phyloP scores from a whole-genome alignment of 53 echinoderm and acorn worm genomes.

The Echinarachnius parma region DNA sequence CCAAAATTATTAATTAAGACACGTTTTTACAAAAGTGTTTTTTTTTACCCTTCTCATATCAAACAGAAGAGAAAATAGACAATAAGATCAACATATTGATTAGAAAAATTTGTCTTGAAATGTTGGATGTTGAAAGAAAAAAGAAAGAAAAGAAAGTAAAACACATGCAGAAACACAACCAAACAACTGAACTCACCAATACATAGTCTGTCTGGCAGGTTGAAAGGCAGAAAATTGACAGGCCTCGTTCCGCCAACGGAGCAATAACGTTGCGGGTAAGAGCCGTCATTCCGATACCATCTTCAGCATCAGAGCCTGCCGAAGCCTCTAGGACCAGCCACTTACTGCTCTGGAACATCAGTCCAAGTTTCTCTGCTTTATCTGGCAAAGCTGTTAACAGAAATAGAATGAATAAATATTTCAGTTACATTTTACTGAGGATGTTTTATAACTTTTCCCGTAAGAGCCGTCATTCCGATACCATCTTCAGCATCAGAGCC shows the following conservation, averaged over 20 bases:
- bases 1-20: no score
- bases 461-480: conserved; percentile 58
- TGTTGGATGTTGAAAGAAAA: no score
- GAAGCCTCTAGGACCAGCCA: conserved; percentile 66
- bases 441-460: conserved; percentile 64
- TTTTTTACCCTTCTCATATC: no score
- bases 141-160: neutral
- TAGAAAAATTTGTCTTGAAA: no score
- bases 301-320: conserved; percentile 29
- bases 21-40: no score
- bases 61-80: no score
- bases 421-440: no score
- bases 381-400: conserved; percentile 20
- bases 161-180: no score
- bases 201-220: conserved; percentile 77
- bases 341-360: conserved; percentile 46
- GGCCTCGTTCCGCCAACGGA: conserved; percentile 47
- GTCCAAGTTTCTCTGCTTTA: conserved; percentile 34
- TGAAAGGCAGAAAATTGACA: conserved; percentile 64
- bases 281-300: conserved; percentile 55
- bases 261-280: conserved; percentile 62
- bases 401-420: no score
- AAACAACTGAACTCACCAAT: conserved; percentile 52
- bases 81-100: no score
- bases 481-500: conserved; percentile 32